Base-by-base conservation (phyloP, 2,888 invertebrate species). In the Ennomos quercinarius region DNA sequence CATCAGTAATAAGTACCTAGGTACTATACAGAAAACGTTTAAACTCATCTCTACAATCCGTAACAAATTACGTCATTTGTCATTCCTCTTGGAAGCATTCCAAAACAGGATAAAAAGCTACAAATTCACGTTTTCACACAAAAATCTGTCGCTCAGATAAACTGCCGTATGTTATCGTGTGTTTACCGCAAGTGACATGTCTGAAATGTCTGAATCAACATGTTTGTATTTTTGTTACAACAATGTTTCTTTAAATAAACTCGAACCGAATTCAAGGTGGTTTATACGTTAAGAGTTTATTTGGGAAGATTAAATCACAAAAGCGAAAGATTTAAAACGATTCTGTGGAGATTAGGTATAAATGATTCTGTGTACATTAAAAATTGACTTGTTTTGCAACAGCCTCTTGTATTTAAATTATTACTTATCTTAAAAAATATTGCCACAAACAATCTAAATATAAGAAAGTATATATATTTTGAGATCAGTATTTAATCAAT, bases 171-270 rank as follows among this genome's bases (percentile, higher is more conserved):
- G 41, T 57, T 27, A 34, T 45, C 13, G 13, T 3, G 12, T 42
- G 34, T 49, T 35, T 49, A 38, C 12, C 34, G 13, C 50, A 36
- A 49, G 12, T 42, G 57, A 52, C 52, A 57, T 8, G 39, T 43
- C 34, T 42, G 38, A 47, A 27, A 36, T 34, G 10, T 38, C 36
- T 39, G 39, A 39, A 51, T 47, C 41, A 50, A 50, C 36, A 36
- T 52, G 46, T 54, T 60, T 49, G 42, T 54, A 47, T 57, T 57
- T 61, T 57, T 50, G 36, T 40, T 17, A 10, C 49, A 36, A 52
- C 48, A 57, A 57, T 57, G 61, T 50, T 40, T 9, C 13, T 37
- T 8, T 45, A 61, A 50, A 57, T 57, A 61, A 53, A 42, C 37
- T 9, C 17, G 27, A 27, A 41, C 11, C 37, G 2, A 11, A 43